Conservation (phyloP, 2,797 vertebrate genomes). For the Tokudaia tokunoshimensis region DNA sequence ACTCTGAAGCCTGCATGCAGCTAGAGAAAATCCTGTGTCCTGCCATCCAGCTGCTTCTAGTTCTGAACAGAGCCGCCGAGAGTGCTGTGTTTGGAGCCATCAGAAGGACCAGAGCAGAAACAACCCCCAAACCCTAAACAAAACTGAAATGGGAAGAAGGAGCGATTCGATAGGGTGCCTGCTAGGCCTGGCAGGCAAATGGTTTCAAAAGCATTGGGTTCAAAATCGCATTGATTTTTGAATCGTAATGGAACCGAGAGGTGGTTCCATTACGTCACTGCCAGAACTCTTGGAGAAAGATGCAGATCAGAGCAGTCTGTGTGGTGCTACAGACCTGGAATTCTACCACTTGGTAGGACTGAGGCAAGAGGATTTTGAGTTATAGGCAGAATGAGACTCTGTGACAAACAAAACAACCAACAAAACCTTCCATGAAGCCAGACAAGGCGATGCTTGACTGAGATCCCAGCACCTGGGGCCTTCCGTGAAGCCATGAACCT, state of each 20-base stretch:
- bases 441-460: accelerated
- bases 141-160: not conserved
- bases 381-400: not conserved
- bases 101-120: not conserved
- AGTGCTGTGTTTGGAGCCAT: accelerated
- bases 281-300: not conserved
- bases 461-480: not conserved
- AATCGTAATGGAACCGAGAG: no score
- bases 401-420: not conserved
- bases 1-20: not conserved
- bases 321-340: not conserved
- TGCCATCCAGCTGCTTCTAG: not conserved
- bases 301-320: not conserved
- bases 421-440: not conserved
- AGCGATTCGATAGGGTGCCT: not conserved
- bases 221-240: no score
- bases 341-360: not conserved
- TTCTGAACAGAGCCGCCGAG: not conserved
- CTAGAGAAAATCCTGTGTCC: not conserved
- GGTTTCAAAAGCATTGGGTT: not conserved
- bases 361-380: not conserved
- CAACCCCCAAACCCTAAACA: not conserved
- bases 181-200: not conserved
- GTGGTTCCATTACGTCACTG: no score
- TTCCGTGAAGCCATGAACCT: not conserved